phyloP scores from a whole-genome alignment of 2,888 invertebrate species.

The Eurytoma adleriae region DNA sequence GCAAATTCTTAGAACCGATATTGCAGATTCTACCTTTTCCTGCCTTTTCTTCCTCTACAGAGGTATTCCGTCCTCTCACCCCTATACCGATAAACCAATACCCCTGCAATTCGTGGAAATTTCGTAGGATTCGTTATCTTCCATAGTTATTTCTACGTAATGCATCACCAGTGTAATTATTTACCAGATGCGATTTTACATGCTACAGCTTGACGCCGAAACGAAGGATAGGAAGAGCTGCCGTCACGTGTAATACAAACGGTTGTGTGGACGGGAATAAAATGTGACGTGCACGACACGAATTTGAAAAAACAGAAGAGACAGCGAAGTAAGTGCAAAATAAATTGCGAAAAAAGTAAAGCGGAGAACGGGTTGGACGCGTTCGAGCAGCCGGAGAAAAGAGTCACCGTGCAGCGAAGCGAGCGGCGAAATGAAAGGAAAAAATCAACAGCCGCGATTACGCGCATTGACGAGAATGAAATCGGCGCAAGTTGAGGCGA shows the following conservation, averaged over 20 bases:
- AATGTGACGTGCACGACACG: constrained; percentile 32
- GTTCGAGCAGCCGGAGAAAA: constrained; percentile 24
- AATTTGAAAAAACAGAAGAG: constrained; percentile 18
- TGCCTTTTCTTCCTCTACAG: too few relatives aligned
- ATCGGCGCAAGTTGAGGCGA: not conserved
- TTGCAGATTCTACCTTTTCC: too few relatives aligned
- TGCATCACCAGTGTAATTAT: too few relatives aligned
- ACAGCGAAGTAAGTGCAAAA: constrained; percentile 7
- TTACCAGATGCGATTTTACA: too few relatives aligned
- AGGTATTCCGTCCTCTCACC: too few relatives aligned
- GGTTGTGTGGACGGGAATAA: not conserved
- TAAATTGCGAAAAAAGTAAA: not conserved
- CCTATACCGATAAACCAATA: too few relatives aligned
- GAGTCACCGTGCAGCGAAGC: not conserved
- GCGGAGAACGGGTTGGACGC: not conserved
- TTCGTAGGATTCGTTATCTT: too few relatives aligned
- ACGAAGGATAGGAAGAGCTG: too few relatives aligned
- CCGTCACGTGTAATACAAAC: too few relatives aligned
- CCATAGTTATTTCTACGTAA: too few relatives aligned
- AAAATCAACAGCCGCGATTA: not conserved
- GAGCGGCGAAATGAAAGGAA: not conserved
- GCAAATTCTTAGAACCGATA: not conserved
- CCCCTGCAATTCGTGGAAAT: too few relatives aligned
- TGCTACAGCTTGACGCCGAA: too few relatives aligned
- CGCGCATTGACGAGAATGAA: not conserved